Conservation (phyloP, 2,113 vertebrate genomes). For the Psammodynastes pulverulentus region DNA sequence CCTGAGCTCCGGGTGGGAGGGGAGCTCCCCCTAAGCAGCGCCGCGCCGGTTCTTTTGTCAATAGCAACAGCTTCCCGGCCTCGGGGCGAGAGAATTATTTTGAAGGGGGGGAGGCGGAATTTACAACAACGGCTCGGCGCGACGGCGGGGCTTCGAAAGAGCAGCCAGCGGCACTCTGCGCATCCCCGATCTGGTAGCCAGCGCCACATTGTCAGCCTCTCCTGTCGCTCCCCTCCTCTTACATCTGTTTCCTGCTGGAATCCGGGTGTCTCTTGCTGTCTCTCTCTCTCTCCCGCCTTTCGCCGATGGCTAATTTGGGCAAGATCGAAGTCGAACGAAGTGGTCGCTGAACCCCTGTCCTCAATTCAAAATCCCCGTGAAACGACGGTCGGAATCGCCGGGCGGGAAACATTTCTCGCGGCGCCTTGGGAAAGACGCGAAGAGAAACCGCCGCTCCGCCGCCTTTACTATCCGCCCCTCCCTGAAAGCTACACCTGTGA, state of each 20-base stretch:
- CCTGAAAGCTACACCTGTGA: slow-evolving; percentile 12
- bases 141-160: not conserved
- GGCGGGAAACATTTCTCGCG: not conserved
- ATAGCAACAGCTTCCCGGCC: slow-evolving; percentile 10
- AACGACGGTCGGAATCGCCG: not conserved
- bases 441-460: not conserved
- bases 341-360: slow-evolving; percentile 48
- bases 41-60: not conserved
- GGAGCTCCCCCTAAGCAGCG: not conserved
- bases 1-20: not conserved
- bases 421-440: not conserved
- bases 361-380: not conserved
- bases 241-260: not conserved
- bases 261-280: not conserved
- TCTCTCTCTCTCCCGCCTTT: too few relatives aligned
- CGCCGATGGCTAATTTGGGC: slow-evolving; percentile 27
- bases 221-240: not conserved
- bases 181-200: not conserved
- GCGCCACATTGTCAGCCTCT: not conserved
- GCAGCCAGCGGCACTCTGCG: not conserved
- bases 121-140: not conserved
- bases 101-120: not conserved
- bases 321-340: slow-evolving; percentile 55
- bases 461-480: slow-evolving; percentile 17
- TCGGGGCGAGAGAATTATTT: slow-evolving; percentile 20